Conservation (phyloP, 2,888 invertebrate species). For the Drosophila imparisetae region DNA sequence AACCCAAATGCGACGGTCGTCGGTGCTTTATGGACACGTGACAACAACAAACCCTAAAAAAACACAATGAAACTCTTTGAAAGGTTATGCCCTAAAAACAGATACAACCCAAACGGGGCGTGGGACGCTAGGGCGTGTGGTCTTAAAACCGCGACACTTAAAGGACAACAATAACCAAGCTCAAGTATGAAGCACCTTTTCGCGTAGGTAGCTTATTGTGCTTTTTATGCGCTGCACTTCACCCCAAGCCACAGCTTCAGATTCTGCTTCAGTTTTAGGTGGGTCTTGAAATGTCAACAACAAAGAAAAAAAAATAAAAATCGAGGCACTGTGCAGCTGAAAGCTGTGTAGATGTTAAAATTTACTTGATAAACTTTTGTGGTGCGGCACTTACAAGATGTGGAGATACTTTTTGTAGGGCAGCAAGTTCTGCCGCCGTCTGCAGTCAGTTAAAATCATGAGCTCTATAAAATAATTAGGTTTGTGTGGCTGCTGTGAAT, state of each 20-base stretch:
- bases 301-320: neutral
- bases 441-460: conserved; percentile 41
- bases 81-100: conserved; percentile 46
- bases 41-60: conserved; percentile 63
- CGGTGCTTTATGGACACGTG: conserved; percentile 74
- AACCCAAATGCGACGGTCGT: conserved; percentile 45
- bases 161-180: conserved; percentile 65
- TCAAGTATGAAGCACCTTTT: conserved; percentile 58
- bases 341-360: conserved; percentile 63
- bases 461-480: conserved; percentile 76
- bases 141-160: conserved; percentile 69
- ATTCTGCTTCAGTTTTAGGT: conserved; percentile 12
- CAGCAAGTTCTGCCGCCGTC: conserved; percentile 15
- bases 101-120: conserved; percentile 7
- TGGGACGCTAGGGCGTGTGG: neutral
- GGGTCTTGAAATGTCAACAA: conserved; percentile 59
- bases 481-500: conserved; percentile 29
- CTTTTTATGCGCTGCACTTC: conserved; percentile 76
- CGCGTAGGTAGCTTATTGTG: conserved; percentile 74
- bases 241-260: conserved; percentile 14
- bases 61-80: conserved; percentile 75
- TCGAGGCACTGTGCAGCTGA: conserved; percentile 39
- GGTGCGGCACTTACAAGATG: conserved; percentile 46
- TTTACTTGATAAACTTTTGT: conserved; percentile 48
- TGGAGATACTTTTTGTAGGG: conserved; percentile 18